These are phyloP conservation scores for Acipenser transmontanus DNA, from an alignment of 2,797 vertebrate genomes.

Conservation along the genomic window DNA sequence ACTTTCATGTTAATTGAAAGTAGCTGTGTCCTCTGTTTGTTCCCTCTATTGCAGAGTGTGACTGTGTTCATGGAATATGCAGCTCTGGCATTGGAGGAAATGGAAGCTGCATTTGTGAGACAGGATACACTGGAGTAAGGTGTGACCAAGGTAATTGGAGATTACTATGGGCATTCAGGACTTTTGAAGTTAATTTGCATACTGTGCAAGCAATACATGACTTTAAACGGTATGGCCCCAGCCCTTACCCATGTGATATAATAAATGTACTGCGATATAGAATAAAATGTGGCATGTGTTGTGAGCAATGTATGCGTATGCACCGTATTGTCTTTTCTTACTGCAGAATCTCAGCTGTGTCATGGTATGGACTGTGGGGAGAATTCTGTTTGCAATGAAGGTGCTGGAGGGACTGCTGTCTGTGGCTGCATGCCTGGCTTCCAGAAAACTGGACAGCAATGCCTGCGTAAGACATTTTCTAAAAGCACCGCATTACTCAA, in stretches of 20 bases:
- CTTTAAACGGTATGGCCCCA: no score
- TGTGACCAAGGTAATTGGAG: conserved; percentile 74
- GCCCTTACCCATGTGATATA: not conserved
- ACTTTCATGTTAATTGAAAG: not conserved
- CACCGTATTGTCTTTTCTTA: conserved; percentile 13
- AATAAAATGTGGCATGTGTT: not conserved
- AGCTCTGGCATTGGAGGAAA: conserved; percentile 59
- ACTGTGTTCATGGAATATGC: conserved; percentile 75
- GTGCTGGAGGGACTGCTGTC: conserved; percentile 22
- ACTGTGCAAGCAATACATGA: no score
- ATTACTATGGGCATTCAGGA: no score
- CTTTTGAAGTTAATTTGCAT: not conserved
- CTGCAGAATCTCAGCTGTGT: conserved; percentile 67
- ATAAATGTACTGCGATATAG: not conserved
- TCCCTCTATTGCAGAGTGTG: conserved; percentile 60
- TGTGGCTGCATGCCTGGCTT: conserved; percentile 78
- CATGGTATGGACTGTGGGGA: conserved; percentile 45
- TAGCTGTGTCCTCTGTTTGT: not conserved
- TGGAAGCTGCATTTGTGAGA: conserved; percentile 78
- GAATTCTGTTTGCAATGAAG: conserved; percentile 63
- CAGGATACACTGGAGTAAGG: conserved; percentile 71
- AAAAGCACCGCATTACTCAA: no score
- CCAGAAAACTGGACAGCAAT: conserved; percentile 37
- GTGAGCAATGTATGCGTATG: not conserved
- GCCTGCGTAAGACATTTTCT: conserved; percentile 43